These are phyloP conservation scores for Peucedramus taeniatus DNA, from an alignment of 2,113 vertebrate species.

Conservation along the genomic window DNA sequence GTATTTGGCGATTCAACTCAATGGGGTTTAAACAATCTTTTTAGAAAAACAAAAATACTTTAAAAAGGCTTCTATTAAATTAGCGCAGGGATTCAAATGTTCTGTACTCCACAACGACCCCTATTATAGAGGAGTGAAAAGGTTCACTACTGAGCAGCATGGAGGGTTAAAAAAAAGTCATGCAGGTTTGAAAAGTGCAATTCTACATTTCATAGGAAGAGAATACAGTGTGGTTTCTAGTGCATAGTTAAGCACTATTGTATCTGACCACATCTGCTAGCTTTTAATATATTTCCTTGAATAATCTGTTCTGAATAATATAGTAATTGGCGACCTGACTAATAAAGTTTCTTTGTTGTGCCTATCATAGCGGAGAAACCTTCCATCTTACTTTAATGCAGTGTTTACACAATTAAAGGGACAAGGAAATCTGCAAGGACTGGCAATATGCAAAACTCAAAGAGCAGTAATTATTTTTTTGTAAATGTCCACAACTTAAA, in stretches of 20 bases:
- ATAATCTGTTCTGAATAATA: constrained; percentile 66
- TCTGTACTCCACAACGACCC: constrained; percentile 17
- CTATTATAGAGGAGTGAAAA: background rate
- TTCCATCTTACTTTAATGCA: constrained; percentile 19
- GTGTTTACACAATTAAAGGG: constrained; percentile 34
- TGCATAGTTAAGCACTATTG: constrained; percentile 27
- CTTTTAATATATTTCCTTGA: constrained; percentile 58
- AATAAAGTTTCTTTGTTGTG: constrained; percentile 68
- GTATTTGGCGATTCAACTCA: constrained; percentile 23
- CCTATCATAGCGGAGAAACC: constrained; percentile 7
- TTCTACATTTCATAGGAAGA: constrained; percentile 9
- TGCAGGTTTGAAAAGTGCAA: constrained; percentile 16
- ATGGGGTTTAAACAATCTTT: constrained; percentile 31
- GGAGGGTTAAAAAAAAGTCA: constrained; percentile 35
- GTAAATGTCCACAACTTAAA: background rate
- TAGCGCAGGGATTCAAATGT: constrained; percentile 1
- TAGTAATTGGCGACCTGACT: constrained; percentile 69
- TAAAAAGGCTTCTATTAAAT: constrained; percentile 35
- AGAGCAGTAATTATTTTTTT: background rate
- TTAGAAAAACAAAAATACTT: background rate
- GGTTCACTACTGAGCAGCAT: background rate
- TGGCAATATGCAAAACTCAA: constrained; percentile 22
- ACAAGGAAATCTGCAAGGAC: background rate
- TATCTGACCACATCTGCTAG: constrained; percentile 47
- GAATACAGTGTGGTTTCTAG: background rate